Base-by-base conservation (phyloP, 2,888 invertebrate genomes). In the Ceratothoa steindachneri region DNA sequence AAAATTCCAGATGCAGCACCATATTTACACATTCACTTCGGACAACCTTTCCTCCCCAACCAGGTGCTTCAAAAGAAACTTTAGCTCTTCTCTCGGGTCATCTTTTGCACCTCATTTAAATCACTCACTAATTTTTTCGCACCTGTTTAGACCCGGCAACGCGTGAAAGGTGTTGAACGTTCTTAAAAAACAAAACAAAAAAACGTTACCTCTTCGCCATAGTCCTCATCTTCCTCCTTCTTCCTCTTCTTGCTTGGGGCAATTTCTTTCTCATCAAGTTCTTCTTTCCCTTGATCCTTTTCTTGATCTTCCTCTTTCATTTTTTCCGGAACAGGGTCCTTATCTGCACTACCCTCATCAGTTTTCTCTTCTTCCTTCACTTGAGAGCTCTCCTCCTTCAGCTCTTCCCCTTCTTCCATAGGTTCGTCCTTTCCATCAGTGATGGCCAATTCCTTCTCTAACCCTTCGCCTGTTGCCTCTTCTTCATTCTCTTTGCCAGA, bases 141-240 rank as follows among this genome's bases (percentile, higher is more conserved):
- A n/a, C n/a, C n/a, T n/a, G n/a, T n/a, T n/a, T n/a, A n/a, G n/a
- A n/a, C n/a, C n/a, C n/a, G n/a, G n/a, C n/a, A n/a, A n/a, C n/a
- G n/a, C n/a, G n/a, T n/a, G n/a, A n/a, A n/a, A n/a, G n/a, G n/a
- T n/a, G n/a, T n/a, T n/a, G n/a, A n/a, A n/a, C n/a, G n/a, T n/a
- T n/a, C n/a, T n/a, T n/a, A n/a, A n/a, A n/a, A n/a, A n/a, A n/a
- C n/a, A n/a, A n/a, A n/a, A n/a, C n/a, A n/a, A n/a, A n/a, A n/a
- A n/a, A n/a, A n/a, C n/a, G n/a, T n/a, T n/a, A 75, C 75, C 67
- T 73, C 78, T n/a, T 78, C 75, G 67, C 74, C 70, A 41, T 72
- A 69, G 28, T 71, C 52, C 12, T 68, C 69, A 29, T 69, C 67
- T 29, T 69, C 52, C 24, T 74, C 74, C n/a, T 71, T 55, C 52